These are phyloP conservation scores for Pontoporia blainvillei DNA, from an alignment of 2,113 vertebrate genomes.

Conservation along the genomic window DNA sequence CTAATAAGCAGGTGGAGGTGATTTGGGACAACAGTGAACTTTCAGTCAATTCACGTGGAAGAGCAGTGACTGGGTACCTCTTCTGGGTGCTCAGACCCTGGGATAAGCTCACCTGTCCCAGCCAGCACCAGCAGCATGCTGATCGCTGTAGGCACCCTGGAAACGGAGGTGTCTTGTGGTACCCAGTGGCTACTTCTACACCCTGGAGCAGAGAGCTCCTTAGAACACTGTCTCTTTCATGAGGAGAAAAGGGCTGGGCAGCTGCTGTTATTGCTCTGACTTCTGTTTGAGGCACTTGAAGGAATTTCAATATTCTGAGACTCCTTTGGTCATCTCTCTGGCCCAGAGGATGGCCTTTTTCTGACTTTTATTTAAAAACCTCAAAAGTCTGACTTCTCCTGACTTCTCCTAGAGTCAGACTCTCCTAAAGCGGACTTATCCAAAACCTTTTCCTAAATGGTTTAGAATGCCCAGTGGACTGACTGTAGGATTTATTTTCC, in stretches of 20 bases:
- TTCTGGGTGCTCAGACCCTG: background rate
- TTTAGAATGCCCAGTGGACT: background rate
- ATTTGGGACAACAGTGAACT: background rate
- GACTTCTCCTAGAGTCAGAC: background rate
- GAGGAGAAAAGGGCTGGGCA: background rate
- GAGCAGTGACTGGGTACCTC: background rate
- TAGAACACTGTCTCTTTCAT: background rate
- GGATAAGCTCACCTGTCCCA: background rate
- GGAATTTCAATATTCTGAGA: background rate
- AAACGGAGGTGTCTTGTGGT: background rate
- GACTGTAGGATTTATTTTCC: background rate
- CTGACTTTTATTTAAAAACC: background rate
- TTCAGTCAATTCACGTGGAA: background rate
- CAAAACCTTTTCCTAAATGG: background rate
- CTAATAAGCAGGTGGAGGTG: background rate
- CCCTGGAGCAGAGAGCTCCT: background rate
- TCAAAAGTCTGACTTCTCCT: background rate
- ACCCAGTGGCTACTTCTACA: background rate
- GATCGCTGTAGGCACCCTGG: background rate
- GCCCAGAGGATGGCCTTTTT: background rate
- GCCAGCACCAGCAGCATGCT: rapidly evolving
- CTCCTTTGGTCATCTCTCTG: background rate
- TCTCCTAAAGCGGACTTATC: background rate
- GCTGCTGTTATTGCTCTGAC: background rate
- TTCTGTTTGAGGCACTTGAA: background rate